These are phyloP conservation scores for Neoascia interrupta DNA, from an alignment of 2,888 invertebrate species.

Conservation along the genomic window DNA sequence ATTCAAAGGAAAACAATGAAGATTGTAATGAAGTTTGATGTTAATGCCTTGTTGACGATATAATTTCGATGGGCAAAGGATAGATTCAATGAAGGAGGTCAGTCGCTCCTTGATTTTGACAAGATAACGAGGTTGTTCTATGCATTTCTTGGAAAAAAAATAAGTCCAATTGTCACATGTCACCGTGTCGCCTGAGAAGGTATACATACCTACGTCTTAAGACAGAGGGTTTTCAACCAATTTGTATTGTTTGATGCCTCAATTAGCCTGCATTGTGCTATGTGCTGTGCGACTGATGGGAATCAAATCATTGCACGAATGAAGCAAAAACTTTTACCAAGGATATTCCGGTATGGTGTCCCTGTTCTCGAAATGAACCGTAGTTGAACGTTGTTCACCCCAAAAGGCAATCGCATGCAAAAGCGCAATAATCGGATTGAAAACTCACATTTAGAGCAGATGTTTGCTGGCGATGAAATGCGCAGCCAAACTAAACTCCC, in stretches of 20 bases:
- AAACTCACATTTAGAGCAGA: constrained; percentile 2
- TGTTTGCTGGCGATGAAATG: no score
- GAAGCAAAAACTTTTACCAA: constrained; percentile 56
- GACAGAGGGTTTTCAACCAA: no score
- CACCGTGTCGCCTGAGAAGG: constrained; percentile 27
- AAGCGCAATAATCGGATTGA: constrained; percentile 46
- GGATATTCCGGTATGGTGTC: constrained; percentile 3
- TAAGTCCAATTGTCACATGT: constrained; percentile 30
- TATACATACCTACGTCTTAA: no score
- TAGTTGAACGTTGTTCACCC: background rate
- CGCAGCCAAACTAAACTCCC: no score
- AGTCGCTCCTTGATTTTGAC: constrained; percentile 33
- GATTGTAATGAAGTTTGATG: constrained; percentile 62
- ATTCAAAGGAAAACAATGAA: constrained; percentile 52
- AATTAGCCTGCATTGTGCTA: constrained; percentile 47
- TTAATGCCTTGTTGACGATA: constrained; percentile 50
- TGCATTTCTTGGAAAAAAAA: constrained; percentile 34
- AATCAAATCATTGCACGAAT: constrained; percentile 11
- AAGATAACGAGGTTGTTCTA: constrained; percentile 43
- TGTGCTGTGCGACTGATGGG: background rate
- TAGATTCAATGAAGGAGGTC: constrained; percentile 24
- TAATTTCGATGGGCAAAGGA: constrained; percentile 37
- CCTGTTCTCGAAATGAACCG: background rate
- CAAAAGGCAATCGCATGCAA: constrained; percentile 56
- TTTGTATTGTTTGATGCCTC: constrained; percentile 17